Evolutionary conservation across 2,797 vertebrate species (phyloP), one percentile per base, ranked within the genome.

Genomic region (Knipowitschia caucasica): DNA sequence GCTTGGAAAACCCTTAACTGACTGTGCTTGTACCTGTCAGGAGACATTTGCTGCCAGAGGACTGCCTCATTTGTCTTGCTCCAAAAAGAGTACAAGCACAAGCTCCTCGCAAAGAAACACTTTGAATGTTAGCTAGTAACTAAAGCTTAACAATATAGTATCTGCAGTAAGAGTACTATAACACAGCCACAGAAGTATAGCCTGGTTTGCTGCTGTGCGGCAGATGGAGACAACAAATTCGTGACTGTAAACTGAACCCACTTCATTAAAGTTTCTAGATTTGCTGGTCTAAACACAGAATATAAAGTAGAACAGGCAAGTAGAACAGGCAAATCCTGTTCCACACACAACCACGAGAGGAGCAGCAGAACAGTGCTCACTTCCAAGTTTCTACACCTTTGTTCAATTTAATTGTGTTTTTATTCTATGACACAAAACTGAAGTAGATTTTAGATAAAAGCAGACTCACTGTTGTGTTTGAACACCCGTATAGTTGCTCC

Each of bases 391-490:
- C 38, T 30, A 59, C 50, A 31, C 36, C 12, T 21, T 18, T 21
- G 17, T 39, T 39, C 36, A 39, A 20, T 39, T 39, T n/a, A 33
- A 20, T 18, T 21, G 9, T 20, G 10, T 39, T 21, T 18, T 18
- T 18, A 18, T 39, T 12, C 20, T 21, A 21, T 20, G 18, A 38
- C 17, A 10, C 17, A 38, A 20, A 38, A 38, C 17, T 18, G 17
- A 52, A 8, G 23, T 5, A 6, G 15, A 34, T 39, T 23, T 47
- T 6, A 18, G 49, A 6, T 50, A 79, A 24, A 7, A 3, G 6
- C 30, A 52, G 61, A 94, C 95, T 95, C 77, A 98, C 95, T 92
- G 80, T 98, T 97, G 76, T 98, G 95, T 84, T 95, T 98, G 89
- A 93, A 98, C 69, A 92, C 89, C 66, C 92, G 87, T 72, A 98